phyloP scores from a whole-genome alignment of 2,797 vertebrate genomes.

The Tangara arthus region DNA sequence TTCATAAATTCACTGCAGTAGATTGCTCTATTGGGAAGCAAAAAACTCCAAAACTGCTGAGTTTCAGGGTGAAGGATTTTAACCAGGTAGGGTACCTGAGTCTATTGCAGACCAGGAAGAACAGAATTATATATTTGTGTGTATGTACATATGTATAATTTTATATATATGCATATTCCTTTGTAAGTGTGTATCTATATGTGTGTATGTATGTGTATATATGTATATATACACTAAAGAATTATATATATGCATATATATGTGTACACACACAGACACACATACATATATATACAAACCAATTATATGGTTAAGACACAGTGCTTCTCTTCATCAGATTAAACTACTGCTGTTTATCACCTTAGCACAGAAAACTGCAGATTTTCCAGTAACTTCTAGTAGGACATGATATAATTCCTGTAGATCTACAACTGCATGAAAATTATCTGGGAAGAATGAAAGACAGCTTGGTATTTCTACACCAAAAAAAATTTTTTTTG shows the following conservation, averaged over 20 bases:
- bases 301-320: neutral
- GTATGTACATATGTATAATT: too few species aligned
- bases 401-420: neutral
- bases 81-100: neutral
- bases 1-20: neutral
- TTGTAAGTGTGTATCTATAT: neutral
- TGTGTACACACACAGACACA: neutral
- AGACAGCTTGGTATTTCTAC: neutral
- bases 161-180: neutral
- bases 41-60: neutral
- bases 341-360: neutral
- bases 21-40: neutral
- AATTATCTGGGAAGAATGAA: neutral
- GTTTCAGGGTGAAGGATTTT: neutral
- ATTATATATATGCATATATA: neutral
- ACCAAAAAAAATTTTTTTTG: neutral
- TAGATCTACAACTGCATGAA: neutral
- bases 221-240: neutral
- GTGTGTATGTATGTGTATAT: rapidly evolving
- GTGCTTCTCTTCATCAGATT: neutral
- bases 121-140: neutral
- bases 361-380: neutral
- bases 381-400: neutral
- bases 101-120: neutral
- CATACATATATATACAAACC: neutral